Evolutionary conservation across 1,140 invertebrate genomes (phyloP), one percentile per base, ranked within the genome.

Genomic region (Dreissena polymorpha): DNA sequence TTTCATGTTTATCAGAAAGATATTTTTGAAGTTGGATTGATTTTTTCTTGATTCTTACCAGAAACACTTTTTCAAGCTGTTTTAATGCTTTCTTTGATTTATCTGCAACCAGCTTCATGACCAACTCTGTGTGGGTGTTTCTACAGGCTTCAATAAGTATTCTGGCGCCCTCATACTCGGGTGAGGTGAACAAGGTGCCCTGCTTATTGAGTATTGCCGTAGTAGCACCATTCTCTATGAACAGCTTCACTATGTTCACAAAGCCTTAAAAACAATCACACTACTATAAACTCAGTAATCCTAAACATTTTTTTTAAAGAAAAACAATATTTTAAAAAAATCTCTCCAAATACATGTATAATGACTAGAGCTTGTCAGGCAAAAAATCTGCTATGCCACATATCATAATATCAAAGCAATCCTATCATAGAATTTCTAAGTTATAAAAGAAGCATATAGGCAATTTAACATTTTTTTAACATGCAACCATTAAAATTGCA

Each of bases 141-240:
- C 89, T 63, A 25, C 86, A 81, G 10, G 68, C 50, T 60, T 90
- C 88, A 18, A 91, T 89, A 51, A 87, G 78, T 13, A 88, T 87
- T 51, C 87, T 86, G 12, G 90, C 88, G 10, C 91, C 91, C 67
- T 89, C 88, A 79, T 81, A 92, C 71, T 89, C 87, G 0, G 86
- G 76, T 21, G 86, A 88, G 10, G 85, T 86, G 63, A 90, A 87
- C 70, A 92, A 80, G 29, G 71, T 49, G 10, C 90, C 90, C 3
- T 83, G 29, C 0, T 39, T 18, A 63, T 90, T 86, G 60, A 92
- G 78, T 8, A 92, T 29, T 0, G 90, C 85, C 74, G 89, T 89
- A 6, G 91, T 90, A 7, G 91, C 89, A 14, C 89, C 91, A 60
- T 86, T 69, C 16, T 87, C 63, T 10, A 92, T 84, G 55, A 91